Evolutionary conservation across 2,797 vertebrate species (phyloP).

Genomic region (Sebastes melanostomus): DNA sequence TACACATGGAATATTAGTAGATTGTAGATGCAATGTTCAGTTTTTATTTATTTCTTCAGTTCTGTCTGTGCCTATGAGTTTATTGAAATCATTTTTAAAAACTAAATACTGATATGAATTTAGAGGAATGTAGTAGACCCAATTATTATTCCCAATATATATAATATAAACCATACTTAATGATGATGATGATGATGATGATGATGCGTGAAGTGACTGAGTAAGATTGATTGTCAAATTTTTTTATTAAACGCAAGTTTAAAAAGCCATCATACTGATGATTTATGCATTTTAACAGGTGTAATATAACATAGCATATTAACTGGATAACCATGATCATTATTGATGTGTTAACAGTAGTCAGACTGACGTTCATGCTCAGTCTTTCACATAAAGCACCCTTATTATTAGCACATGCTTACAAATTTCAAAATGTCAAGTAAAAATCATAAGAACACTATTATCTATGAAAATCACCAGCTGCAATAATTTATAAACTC

Average conservation of each 20-base stretch:
- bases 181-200: background rate
- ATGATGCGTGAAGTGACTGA: background rate
- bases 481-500: slow-evolving; percentile 54
- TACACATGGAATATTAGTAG: background rate
- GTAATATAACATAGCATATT: slow-evolving; percentile 18
- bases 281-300: slow-evolving; percentile 40
- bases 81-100: background rate
- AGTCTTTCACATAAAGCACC: slow-evolving; percentile 32
- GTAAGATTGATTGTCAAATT: background rate
- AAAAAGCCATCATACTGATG: slow-evolving; percentile 21
- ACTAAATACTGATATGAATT: background rate
- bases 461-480: slow-evolving; percentile 48
- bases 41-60: background rate
- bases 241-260: slow-evolving; percentile 36
- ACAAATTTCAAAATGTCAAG: slow-evolving; percentile 61
- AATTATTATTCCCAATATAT: background rate
- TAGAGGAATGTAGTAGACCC: background rate
- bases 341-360: slow-evolving; percentile 14
- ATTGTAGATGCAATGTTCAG: background rate
- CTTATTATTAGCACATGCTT: slow-evolving; percentile 59
- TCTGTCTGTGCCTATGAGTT: background rate
- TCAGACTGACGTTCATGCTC: slow-evolving; percentile 42
- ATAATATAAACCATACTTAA: background rate
- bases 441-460: slow-evolving; percentile 65
- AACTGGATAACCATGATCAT: slow-evolving; percentile 22